Base-by-base conservation (phyloP, 2,797 vertebrate species). In the Onychomys arenicola region DNA sequence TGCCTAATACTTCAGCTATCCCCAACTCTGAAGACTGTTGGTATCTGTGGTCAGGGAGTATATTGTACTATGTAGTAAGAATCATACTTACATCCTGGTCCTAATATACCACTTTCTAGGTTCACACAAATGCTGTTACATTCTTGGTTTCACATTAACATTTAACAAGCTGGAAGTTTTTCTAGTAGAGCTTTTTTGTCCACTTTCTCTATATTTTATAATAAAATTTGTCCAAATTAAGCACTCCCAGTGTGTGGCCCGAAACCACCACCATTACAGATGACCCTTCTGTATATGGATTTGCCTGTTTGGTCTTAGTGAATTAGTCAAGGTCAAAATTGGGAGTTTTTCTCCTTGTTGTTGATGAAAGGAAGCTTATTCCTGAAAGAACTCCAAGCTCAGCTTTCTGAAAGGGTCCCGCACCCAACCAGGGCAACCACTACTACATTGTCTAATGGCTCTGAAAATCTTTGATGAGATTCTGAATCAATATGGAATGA, bases 381-480 rank as follows among this genome's bases (percentile, higher is more conserved):
- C 29, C 25, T 94, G 61, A 96, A 92, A 81, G 10, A 3, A 49
- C 76, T 89, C 63, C 57, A 90, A 89, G 46, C 32, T 91, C 49
- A 81, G n/a, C 37, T 87, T 90, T 95, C 63, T 83, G 49, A 89
- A 86, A 89, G 8, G n/a, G 40, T 49, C 5, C 16, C 8, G 27
- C 89, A 59, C 21, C 89, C 89, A 27, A 27, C 55, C 75, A 80
- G 14, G 95, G 89, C 34, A 40, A 32, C 25, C 49, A 37, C 43
- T 89, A 34, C 83, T 84, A 90, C 94, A 61, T 90, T 89, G 25
- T 46, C 59, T 81, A 87, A 89, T 84, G 57, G 65, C 10, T 59
- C 71, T 87, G 25, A 96, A 94, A 71, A 4, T 57, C 14, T 86
- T 90, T 71, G 89, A 81, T 84, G 89, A 87, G 90, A 95, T 93